Percentiles rank a stretch among this genome's conserved stretches.
phyloP scores from a whole-genome alignment of 2,797 vertebrate genomes.

The Falco biarmicus region DNA sequence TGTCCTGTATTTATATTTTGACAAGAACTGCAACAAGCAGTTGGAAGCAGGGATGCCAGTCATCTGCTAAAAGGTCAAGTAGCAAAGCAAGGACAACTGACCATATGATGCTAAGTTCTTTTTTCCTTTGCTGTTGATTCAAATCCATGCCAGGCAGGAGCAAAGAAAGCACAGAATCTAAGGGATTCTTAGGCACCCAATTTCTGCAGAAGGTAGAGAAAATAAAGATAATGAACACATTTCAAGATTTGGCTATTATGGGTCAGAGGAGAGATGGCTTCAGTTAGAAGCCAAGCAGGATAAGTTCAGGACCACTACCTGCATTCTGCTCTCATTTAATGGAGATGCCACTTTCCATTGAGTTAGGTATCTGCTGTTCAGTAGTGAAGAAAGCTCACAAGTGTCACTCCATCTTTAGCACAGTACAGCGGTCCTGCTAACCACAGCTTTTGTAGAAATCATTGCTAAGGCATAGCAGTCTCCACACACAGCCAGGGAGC shows the following conservation, averaged over 20 bases:
- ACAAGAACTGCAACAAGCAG: not conserved
- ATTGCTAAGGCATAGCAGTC: not conserved
- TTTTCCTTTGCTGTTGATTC: not conserved
- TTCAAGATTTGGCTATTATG: not conserved
- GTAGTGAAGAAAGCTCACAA: not conserved
- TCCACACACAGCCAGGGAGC: not conserved
- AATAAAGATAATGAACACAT: not conserved
- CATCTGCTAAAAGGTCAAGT: not conserved
- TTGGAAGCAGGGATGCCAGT: not conserved
- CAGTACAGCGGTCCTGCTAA: not conserved
- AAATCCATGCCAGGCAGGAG: not conserved
- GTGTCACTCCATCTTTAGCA: not conserved
- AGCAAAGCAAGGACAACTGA: not conserved
- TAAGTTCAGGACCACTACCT: not conserved
- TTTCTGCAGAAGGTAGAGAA: not conserved
- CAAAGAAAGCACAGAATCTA: not conserved
- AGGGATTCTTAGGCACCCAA: not conserved
- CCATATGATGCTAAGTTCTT: not conserved
- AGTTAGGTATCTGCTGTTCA: not conserved
- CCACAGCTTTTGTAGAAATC: not conserved
- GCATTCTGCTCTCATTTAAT: not conserved
- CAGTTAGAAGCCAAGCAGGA: not conserved
- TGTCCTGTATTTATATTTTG: not conserved
- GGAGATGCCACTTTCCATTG: not conserved
- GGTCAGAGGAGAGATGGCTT: not conserved